Evolutionary conservation across 2,888 invertebrate species (phyloP).

Genomic region (Dorcus parallelipipedus): DNA sequence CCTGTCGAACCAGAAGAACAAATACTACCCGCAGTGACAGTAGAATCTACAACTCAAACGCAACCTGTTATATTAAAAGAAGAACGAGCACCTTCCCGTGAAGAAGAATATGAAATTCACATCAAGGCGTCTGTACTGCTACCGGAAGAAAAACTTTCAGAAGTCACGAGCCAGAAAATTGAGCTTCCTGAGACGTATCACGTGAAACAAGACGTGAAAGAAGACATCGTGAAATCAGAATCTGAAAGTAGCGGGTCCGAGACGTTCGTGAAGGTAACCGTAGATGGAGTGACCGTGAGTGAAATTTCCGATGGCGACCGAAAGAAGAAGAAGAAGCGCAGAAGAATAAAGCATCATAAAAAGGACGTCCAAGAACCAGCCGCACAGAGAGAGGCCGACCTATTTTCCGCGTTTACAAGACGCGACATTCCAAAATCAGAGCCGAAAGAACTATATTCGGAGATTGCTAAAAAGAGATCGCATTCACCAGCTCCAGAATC

Average conservation of each 20-base stretch:
- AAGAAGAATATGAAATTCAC: constrained; percentile 56
- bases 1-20: constrained; percentile 35
- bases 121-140: constrained; percentile 56
- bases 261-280: constrained; percentile 32
- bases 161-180: constrained; percentile 38
- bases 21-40: constrained; percentile 3
- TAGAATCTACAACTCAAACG: constrained; percentile 30
- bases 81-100: constrained; percentile 15
- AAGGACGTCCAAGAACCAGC: constrained; percentile 29
- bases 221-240: constrained; percentile 15
- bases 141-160: constrained; percentile 4
- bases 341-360: constrained; percentile 24
- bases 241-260: constrained; percentile 19
- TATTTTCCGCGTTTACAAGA: constrained; percentile 36
- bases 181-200: constrained; percentile 19
- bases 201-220: not conserved
- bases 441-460: constrained; percentile 40
- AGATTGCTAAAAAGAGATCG: constrained; percentile 36
- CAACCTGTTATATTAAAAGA: constrained; percentile 51
- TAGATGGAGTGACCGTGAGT: constrained; percentile 34
- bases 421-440: constrained; percentile 28
- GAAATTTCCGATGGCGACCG: constrained; percentile 22
- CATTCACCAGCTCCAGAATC: constrained; percentile 11
- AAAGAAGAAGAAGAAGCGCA: constrained; percentile 15
- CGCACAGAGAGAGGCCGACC: constrained; percentile 20